These are phyloP conservation scores for Laterallus jamaicensis DNA, from an alignment of 2,113 vertebrate genomes.

Conservation along the genomic window DNA sequence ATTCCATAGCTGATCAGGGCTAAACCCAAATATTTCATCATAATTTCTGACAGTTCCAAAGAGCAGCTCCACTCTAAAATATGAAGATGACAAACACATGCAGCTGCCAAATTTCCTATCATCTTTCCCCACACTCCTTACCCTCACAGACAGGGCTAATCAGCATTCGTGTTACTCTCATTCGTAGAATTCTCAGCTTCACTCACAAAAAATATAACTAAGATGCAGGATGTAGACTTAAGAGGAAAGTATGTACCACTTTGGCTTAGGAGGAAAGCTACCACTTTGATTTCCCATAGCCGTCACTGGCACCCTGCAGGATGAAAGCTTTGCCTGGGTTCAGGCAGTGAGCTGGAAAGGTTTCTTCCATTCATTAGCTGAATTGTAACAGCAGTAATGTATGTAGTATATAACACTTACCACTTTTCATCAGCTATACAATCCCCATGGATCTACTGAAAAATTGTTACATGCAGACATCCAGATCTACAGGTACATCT, in stretches of 20 bases:
- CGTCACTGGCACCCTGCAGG: not conserved
- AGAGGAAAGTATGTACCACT: not conserved
- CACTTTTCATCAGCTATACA: not conserved
- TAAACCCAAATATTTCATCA: not conserved
- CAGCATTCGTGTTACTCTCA: not conserved
- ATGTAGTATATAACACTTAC: not conserved
- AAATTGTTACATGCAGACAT: not conserved
- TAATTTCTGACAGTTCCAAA: not conserved
- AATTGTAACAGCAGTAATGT: not conserved
- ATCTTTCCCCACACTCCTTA: not conserved
- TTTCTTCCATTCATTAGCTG: not conserved
- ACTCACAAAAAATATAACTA: not conserved
- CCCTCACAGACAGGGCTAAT: not conserved
- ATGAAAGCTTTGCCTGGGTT: not conserved
- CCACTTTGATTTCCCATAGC: not conserved
- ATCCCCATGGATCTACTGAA: not conserved
- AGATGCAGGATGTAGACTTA: not conserved
- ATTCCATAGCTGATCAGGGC: not conserved
- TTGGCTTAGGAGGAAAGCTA: not conserved
- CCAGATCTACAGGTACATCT: not conserved
- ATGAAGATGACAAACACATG: not conserved
- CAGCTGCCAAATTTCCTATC: not conserved
- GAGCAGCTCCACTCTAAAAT: not conserved
- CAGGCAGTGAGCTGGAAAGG: not conserved
- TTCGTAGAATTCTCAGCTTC: not conserved